Percentiles rank a stretch among this genome's conserved stretches.
Conservation (phyloP, 1,140 invertebrate species). For the Zophobas atratus region DNA sequence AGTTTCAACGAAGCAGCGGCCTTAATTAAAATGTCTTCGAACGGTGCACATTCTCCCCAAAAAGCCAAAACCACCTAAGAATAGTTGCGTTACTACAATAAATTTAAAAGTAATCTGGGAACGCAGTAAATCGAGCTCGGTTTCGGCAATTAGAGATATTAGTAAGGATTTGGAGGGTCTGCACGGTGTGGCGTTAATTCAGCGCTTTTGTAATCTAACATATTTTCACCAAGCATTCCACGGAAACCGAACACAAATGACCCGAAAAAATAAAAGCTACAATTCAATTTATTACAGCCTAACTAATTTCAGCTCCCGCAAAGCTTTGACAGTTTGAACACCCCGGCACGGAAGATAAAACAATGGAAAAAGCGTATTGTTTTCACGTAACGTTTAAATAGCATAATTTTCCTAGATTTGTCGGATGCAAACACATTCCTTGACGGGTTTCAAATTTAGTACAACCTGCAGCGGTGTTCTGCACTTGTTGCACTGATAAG, state of each 20-base stretch:
- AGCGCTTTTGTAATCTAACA: conserved; percentile 17
- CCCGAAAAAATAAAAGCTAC: conserved; percentile 5
- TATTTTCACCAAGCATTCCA: conserved; percentile 1
- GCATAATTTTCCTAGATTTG: conserved; percentile 26
- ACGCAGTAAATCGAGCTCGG: conserved; percentile 36
- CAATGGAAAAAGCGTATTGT: background rate
- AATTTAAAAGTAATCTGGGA: conserved; percentile 24
- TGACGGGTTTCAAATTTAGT: conserved; percentile 26
- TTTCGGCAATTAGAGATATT: conserved; percentile 42
- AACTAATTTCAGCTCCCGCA: background rate
- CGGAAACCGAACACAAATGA: conserved; percentile 5
- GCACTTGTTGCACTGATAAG: conserved; percentile 41
- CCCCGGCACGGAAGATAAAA: background rate
- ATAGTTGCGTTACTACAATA: conserved; percentile 19
- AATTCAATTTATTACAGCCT: background rate
- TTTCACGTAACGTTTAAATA: background rate
- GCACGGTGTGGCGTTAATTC: conserved; percentile 31
- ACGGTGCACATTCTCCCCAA: background rate
- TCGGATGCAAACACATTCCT: conserved; percentile 26
- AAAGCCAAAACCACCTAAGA: conserved; percentile 10
- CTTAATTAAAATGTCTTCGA: conserved; percentile 20
- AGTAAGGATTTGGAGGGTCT: conserved; percentile 40
- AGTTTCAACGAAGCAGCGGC: background rate
- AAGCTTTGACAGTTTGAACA: background rate
- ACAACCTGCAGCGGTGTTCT: conserved; percentile 31